A percentile compares a stretch with the other conserved stretches of the same genome.
phyloP scores from a whole-genome alignment of 2,888 invertebrate genomes.

The Brachypterus glaber region DNA sequence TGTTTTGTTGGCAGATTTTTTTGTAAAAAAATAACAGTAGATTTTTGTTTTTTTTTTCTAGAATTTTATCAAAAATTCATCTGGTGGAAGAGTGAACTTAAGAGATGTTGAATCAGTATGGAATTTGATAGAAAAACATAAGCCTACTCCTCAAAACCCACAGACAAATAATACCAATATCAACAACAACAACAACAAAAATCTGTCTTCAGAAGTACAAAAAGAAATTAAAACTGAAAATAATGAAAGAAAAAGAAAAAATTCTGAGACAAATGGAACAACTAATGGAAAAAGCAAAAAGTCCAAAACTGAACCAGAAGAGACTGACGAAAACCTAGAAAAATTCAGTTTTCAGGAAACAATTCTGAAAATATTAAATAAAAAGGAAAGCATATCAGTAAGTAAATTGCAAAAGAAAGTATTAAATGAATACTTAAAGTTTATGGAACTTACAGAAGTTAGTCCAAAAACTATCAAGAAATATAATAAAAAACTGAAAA shows the following conservation, averaged over 20 bases:
- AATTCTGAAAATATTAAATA: conserved; percentile 36
- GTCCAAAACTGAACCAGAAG: conserved; percentile 19
- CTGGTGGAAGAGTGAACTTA: conserved; percentile 48
- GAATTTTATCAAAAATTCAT: conserved; percentile 59
- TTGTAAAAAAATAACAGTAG: too few species aligned
- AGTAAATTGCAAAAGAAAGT: conserved; percentile 72
- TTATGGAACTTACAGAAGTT: conserved; percentile 38
- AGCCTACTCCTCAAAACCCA: conserved; percentile 19
- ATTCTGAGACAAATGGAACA: conserved; percentile 6
- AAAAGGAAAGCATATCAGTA: conserved; percentile 53
- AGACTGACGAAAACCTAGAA: conserved; percentile 24
- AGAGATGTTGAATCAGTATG: conserved; percentile 58
- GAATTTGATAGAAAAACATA: conserved; percentile 42
- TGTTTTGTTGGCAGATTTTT: background rate
- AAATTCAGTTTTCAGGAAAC: conserved; percentile 26
- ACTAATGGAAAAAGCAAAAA: conserved; percentile 14
- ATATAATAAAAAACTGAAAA: conserved; percentile 62
- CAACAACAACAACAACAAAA: conserved; percentile 21
- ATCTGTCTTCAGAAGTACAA: too few species aligned
- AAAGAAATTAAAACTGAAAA: conserved; percentile 19
- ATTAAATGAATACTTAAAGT: conserved; percentile 51
- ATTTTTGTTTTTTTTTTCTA: conserved; percentile 22
- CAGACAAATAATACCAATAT: conserved; percentile 1
- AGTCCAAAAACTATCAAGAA: conserved; percentile 58
- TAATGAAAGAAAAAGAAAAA: conserved; percentile 13